Percentiles rank a stretch among this genome's conserved stretches.
These are phyloP conservation scores for Choristoneura fumiferana DNA, from an alignment of 1,140 invertebrate genomes.

Conservation along the genomic window DNA sequence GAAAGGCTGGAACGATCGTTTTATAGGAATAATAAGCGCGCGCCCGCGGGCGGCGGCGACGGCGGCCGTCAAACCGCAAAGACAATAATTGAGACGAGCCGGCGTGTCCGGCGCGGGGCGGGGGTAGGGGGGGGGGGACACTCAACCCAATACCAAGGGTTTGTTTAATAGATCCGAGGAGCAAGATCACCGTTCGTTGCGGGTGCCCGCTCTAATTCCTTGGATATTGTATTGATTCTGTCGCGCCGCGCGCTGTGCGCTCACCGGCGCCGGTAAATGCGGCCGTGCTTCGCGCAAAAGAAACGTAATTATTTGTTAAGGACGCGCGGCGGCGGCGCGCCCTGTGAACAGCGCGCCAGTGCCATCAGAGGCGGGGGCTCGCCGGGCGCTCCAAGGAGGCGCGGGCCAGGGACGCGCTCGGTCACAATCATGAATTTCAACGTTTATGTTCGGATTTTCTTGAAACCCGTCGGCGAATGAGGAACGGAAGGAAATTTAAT, in stretches of 20 bases:
- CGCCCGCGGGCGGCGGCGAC: too few species aligned
- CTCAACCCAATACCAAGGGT: not conserved
- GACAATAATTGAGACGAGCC: too few species aligned
- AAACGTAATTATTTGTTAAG: slow-evolving; percentile 6
- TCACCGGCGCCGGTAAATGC: not conserved
- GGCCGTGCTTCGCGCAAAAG: not conserved
- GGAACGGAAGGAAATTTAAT: slow-evolving; percentile 1
- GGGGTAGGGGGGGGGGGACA: not conserved
- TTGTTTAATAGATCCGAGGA: slow-evolving; percentile 1
- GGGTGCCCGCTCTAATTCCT: not conserved
- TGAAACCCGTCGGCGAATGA: not conserved
- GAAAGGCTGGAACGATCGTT: too few species aligned
- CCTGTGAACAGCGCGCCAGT: not conserved
- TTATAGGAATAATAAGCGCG: too few species aligned
- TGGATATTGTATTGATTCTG: slow-evolving; percentile 3
- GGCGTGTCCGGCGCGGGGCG: too few species aligned
- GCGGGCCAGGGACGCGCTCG: too few species aligned
- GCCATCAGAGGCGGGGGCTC: not conserved
- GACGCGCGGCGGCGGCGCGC: not conserved
- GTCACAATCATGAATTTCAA: too few species aligned
- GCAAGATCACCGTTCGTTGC: too few species aligned
- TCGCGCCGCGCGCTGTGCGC: not conserved
- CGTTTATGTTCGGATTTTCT: slow-evolving; percentile 1
- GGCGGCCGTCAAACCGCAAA: too few species aligned
- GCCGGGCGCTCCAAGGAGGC: too few species aligned